Conservation (phyloP, 2,797 vertebrate species). For the Podarcis lilfordi region DNA sequence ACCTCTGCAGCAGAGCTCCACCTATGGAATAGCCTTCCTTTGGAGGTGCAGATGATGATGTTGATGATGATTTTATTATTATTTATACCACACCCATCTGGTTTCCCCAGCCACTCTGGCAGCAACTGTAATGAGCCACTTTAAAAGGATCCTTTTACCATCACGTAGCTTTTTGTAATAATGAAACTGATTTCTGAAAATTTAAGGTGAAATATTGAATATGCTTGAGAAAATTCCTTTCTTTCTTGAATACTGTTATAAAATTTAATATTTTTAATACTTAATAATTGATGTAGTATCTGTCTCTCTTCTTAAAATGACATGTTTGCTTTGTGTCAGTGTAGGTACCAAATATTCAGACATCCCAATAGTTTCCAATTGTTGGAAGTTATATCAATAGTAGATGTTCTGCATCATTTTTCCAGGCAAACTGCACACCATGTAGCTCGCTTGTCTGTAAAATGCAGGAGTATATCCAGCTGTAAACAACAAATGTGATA, state of each 20-base stretch:
- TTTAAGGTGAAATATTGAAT: conserved; percentile 52
- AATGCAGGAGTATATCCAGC: background rate
- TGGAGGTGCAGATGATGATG: no score
- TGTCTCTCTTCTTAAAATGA: conserved; percentile 10
- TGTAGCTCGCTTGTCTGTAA: background rate
- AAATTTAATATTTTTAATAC: conserved; percentile 56
- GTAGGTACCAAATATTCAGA: conserved; percentile 16
- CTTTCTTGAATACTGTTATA: conserved; percentile 39
- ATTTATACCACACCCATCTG: no score
- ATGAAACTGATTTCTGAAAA: conserved; percentile 27
- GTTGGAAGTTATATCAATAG: conserved; percentile 12
- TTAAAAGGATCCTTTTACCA: background rate
- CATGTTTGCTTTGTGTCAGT: background rate
- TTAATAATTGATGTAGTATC: conserved; percentile 55
- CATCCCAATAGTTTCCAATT: conserved; percentile 15
- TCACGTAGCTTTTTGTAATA: conserved; percentile 22
- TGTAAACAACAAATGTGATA: background rate
- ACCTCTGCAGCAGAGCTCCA: no score
- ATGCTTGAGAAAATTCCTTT: conserved; percentile 36
- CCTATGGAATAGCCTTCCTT: no score
- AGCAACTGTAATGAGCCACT: no score
- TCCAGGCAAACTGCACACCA: background rate
- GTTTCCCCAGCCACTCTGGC: no score
- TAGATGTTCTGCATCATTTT: background rate
- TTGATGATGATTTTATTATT: no score